These are phyloP conservation scores for Physella acuta DNA, from an alignment of 1,140 invertebrate species.

Conservation along the genomic window DNA sequence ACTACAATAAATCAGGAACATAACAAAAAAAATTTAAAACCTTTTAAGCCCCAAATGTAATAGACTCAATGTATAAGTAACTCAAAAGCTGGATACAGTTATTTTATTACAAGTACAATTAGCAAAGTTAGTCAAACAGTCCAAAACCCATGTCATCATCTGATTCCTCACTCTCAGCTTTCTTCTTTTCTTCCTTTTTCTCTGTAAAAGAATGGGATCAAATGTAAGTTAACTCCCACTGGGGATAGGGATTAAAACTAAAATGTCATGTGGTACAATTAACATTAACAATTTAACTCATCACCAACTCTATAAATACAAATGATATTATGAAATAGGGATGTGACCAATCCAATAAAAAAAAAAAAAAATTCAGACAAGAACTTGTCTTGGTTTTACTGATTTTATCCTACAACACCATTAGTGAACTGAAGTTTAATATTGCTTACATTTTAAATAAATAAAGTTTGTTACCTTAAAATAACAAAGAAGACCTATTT, in stretches of 20 bases:
- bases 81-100: too few relatives aligned
- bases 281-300: background rate
- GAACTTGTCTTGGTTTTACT: background rate
- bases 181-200: constrained; percentile 57
- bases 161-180: constrained; percentile 56
- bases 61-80: too few relatives aligned
- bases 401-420: background rate
- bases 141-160: constrained; percentile 58
- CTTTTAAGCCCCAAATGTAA: too few relatives aligned
- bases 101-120: too few relatives aligned
- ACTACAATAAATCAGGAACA: too few relatives aligned
- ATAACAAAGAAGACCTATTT: background rate
- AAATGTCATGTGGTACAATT: background rate
- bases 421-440: background rate
- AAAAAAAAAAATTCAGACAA: background rate
- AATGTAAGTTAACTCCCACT: background rate
- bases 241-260: background rate
- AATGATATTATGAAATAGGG: background rate
- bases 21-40: too few relatives aligned
- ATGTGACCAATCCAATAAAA: background rate
- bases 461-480: background rate
- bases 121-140: constrained; percentile 55
- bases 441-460: background rate
- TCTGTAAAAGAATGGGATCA: constrained; percentile 23
- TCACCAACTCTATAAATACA: background rate